Conservation (phyloP, 1,140 invertebrate genomes). For the Leptinotarsa undecemlineata region DNA sequence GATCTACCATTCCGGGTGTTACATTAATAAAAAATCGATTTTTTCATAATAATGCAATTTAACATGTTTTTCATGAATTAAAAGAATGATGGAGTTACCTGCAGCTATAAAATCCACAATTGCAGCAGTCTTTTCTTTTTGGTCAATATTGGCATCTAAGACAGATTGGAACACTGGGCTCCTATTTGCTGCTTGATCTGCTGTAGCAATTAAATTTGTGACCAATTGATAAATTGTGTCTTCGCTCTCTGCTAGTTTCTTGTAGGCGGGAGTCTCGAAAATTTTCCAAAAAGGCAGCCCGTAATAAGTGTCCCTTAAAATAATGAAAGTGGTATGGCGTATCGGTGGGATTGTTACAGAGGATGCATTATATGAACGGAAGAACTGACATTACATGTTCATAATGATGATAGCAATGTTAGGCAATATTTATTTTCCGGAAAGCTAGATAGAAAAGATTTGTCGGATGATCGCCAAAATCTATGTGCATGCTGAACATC, state of each 20-base stretch:
- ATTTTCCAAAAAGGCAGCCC: constrained; percentile 84
- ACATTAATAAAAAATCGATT: no score
- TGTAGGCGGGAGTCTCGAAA: constrained; percentile 73
- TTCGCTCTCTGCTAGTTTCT: constrained; percentile 72
- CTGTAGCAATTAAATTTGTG: constrained; percentile 75
- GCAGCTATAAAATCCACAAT: constrained; percentile 86
- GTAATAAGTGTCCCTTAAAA: constrained; percentile 77
- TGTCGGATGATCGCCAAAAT: no score
- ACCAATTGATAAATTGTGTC: constrained; percentile 81
- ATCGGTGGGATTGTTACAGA: no score
- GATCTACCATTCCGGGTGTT: no score
- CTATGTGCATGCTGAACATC: no score
- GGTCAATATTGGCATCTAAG: constrained; percentile 71
- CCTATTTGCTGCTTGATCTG: constrained; percentile 65
- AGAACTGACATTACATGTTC: no score
- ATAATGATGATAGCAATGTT: no score
- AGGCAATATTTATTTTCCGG: no score
- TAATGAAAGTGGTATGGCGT: not conserved
- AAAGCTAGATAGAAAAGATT: no score
- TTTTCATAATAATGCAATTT: no score
- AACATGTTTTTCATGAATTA: no score
- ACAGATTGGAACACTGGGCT: constrained; percentile 73
- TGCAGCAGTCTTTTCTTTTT: constrained; percentile 79
- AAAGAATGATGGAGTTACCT: constrained; percentile 45
- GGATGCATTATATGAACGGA: no score